phyloP scores from a whole-genome alignment of 2,113 vertebrate species.

The Leptocoma aspasia region DNA sequence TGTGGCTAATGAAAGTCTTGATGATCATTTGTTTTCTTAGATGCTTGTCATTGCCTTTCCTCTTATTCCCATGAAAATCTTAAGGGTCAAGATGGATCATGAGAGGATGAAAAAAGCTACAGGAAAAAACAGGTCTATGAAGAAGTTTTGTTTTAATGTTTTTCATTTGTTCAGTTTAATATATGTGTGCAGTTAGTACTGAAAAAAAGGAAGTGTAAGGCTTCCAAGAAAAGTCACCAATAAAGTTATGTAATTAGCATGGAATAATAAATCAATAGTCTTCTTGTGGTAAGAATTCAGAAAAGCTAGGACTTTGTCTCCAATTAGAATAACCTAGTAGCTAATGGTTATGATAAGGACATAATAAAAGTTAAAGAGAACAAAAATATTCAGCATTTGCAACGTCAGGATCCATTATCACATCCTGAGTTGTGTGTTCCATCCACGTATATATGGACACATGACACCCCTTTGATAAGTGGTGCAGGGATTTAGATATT shows the following conservation, averaged over 20 bases:
- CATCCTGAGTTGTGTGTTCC: not conserved
- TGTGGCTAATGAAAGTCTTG: not conserved
- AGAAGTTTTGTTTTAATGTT: not conserved
- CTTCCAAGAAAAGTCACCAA: not conserved
- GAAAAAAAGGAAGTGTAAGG: not conserved
- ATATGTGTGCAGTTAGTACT: not conserved
- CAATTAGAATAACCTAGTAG: not conserved
- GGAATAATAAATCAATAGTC: not conserved
- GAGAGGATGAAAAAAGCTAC: not conserved
- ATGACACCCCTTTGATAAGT: not conserved
- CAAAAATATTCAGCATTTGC: not conserved
- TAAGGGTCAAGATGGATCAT: not conserved
- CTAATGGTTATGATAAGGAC: not conserved
- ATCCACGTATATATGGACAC: not conserved
- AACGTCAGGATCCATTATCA: not conserved
- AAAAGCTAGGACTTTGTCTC: not conserved
- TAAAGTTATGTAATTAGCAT: not conserved
- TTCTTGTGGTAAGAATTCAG: not conserved
- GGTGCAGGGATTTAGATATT: not conserved
- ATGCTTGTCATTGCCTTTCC: not conserved
- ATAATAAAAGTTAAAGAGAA: not conserved
- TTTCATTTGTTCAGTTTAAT: not conserved
- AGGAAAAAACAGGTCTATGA: not conserved
- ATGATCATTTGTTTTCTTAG: not conserved
- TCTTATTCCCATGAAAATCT: not conserved